These are phyloP conservation scores for Lophura nycthemera DNA, from an alignment of 2,113 vertebrate genomes.

Conservation along the genomic window DNA sequence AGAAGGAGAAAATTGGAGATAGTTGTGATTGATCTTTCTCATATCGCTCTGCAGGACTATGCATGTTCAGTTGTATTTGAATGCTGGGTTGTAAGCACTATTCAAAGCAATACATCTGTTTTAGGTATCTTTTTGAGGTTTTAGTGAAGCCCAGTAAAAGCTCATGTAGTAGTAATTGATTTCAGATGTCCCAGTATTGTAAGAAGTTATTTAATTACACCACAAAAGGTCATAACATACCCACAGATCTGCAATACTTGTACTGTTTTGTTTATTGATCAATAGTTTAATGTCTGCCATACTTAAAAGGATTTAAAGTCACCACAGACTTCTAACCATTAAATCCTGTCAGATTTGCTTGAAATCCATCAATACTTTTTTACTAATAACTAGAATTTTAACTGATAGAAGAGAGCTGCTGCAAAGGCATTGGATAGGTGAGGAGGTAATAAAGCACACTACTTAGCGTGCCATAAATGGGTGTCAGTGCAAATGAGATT, in stretches of 20 bases:
- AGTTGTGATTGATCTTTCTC: neutral
- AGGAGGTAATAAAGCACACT: conserved; percentile 59
- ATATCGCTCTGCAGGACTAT: neutral
- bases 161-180: neutral
- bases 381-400: neutral
- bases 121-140: neutral
- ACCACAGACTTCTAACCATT: neutral
- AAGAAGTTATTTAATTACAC: conserved; percentile 16
- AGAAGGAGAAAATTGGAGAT: neutral
- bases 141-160: neutral
- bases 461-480: conserved; percentile 70
- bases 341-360: conserved; percentile 13
- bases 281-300: neutral
- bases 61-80: neutral
- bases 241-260: neutral
- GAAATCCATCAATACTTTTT: neutral
- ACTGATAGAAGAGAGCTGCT: neutral
- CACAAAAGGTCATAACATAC: neutral
- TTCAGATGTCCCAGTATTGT: neutral
- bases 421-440: conserved; percentile 63
- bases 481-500: conserved; percentile 74
- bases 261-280: conserved; percentile 36
- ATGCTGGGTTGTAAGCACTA: neutral
- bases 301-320: neutral
- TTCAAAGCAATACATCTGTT: neutral